phyloP scores from a whole-genome alignment of 1,140 invertebrate species.

The Manduca sexta region DNA sequence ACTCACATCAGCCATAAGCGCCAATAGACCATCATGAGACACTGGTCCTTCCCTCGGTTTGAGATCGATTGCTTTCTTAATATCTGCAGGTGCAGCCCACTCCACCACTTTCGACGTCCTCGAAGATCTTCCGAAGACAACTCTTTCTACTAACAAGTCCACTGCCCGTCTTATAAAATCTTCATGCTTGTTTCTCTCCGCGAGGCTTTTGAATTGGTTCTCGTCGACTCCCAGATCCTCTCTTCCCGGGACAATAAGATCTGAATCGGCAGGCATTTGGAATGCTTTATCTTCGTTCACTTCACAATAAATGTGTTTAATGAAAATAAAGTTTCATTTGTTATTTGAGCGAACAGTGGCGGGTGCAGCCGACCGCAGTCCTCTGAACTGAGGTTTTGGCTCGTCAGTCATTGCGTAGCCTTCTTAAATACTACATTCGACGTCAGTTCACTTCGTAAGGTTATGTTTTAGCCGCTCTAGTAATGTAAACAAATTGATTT shows the following conservation, averaged over 20 bases:
- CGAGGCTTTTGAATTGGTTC: conserved; percentile 67
- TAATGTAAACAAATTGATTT: conserved; percentile 12
- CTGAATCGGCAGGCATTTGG: conserved; percentile 64
- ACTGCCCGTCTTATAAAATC: conserved; percentile 80
- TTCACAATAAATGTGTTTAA: conserved; percentile 11
- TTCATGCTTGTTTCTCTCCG: conserved; percentile 77
- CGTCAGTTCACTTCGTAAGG: conserved; percentile 64
- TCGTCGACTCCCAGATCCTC: conserved; percentile 28
- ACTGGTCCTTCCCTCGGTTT: conserved; percentile 74
- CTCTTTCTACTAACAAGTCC: conserved; percentile 81
- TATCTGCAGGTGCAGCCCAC: conserved; percentile 81
- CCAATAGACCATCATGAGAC: conserved; percentile 79
- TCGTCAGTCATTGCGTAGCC: conserved; percentile 37
- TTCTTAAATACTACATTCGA: conserved; percentile 62
- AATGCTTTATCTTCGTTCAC: conserved; percentile 19
- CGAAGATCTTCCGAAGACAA: conserved; percentile 82
- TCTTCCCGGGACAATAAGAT: conserved; percentile 42
- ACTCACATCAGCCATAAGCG: conserved; percentile 79
- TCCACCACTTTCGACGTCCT: conserved; percentile 82
- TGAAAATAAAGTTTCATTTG: conserved; percentile 20
- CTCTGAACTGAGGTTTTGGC: conserved; percentile 43
- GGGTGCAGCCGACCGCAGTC: conserved; percentile 42
- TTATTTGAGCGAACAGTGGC: conserved; percentile 18
- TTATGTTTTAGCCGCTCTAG: conserved; percentile 37
- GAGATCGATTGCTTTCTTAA: conserved; percentile 80